phyloP scores from a whole-genome alignment of 2,113 vertebrate species.

The Corapipo altera region DNA sequence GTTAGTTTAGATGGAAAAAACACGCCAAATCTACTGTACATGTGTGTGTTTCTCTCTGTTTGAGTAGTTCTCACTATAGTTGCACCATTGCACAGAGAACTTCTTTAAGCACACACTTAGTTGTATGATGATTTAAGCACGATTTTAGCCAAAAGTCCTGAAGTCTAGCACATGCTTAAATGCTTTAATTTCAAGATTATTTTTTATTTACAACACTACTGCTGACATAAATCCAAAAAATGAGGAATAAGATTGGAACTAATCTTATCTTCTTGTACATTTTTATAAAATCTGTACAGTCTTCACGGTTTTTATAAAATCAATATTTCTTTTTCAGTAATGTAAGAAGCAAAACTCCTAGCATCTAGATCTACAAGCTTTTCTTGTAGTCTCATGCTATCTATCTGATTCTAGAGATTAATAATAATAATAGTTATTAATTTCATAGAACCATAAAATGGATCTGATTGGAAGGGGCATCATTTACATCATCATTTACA shows the following conservation, averaged over 20 bases:
- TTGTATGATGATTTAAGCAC: neutral
- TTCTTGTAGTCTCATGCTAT: neutral
- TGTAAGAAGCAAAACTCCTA: neutral
- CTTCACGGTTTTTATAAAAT: neutral
- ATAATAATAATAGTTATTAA: neutral
- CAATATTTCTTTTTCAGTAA: neutral
- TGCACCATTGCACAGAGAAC: neutral
- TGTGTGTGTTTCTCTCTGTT: neutral
- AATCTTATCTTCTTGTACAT: neutral
- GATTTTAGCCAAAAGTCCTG: neutral
- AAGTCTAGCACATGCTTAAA: neutral
- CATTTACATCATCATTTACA: no score
- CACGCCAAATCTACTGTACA: accelerated
- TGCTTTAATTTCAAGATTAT: neutral
- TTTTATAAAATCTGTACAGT: neutral
- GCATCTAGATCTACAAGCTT: neutral
- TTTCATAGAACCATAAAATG: neutral
- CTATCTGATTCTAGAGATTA: neutral
- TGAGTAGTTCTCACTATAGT: neutral
- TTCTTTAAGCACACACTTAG: neutral
- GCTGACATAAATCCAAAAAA: neutral
- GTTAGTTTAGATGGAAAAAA: neutral
- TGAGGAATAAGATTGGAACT: neutral
- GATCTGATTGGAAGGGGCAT: neutral
- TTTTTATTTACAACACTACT: neutral